Base-by-base conservation (phyloP, 1,140 invertebrate genomes). In the Augochlora pura region DNA sequence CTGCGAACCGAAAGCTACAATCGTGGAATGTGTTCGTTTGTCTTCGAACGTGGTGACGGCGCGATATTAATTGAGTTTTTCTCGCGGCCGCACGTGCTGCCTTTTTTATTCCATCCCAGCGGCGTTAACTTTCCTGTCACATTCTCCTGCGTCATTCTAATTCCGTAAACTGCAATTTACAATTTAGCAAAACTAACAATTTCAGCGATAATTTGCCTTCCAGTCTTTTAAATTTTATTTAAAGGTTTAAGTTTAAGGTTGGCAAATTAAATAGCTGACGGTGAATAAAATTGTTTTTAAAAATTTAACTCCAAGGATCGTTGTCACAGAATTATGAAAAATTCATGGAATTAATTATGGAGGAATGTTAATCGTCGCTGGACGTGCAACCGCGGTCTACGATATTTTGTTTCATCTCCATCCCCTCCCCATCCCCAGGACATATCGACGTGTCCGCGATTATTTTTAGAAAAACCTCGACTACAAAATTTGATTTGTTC, bases 401-500 rank as follows among this genome's bases (percentile, higher is more conserved):
- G n/a, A 49, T 65, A 57, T 32, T 49, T 42, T 49, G 9, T 23
- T 49, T 12, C 10, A 23, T 32, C n/a, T 52, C 42, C 18, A n/a
- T 4, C 21, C 21, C 10, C 14, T 21, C 54, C 23, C 54, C 46
- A 23, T 2, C 49, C 16, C 18, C 39, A 54, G 0, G 32, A 77
- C 60, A 32, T n/a, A n/a, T 62, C n/a, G 27, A 60, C 32, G 68
- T 5, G 69, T 63, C 39, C 42, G 10, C 9, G 10, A 46, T 46
- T 46, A 12, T 12, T 21, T 68, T 78, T 83, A 75, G 70, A 73
- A 71, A 84, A 85, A 57, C 8, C 49, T 65, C 68, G 64, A 62
- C 72, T 77, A 83, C 65, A 73, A 66, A 81, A 77, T 85, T 85
- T 84, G 82, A 85, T 85, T 85, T 84, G 64, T 69, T 84, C 72